phyloP scores from a whole-genome alignment of 2,888 invertebrate genomes.

The Archaeoteleia sp. region DNA sequence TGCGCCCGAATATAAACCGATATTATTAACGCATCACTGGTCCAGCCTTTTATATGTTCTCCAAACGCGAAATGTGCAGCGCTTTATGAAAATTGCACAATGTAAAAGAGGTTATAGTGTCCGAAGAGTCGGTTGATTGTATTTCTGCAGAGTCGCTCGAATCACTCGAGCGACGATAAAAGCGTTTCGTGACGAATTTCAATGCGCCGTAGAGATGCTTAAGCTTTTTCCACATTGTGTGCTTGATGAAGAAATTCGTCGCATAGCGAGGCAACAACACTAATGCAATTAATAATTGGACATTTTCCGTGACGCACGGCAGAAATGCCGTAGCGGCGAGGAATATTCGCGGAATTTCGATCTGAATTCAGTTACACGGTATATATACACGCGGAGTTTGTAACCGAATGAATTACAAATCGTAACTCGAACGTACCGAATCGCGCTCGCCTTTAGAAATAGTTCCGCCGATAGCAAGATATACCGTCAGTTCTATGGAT shows the following conservation, averaged over 20 bases:
- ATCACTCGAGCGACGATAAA: too few relatives aligned
- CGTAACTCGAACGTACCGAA: conserved; percentile 26
- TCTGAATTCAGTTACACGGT: conserved; percentile 13
- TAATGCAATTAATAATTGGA: conserved; percentile 24
- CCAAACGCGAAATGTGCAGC: too few relatives aligned
- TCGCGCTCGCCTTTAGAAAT: conserved; percentile 30
- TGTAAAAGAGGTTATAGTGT: too few relatives aligned
- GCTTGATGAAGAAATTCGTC: conserved; percentile 12
- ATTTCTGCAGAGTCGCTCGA: too few relatives aligned
- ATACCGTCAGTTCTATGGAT: conserved; percentile 25
- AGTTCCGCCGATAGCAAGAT: conserved; percentile 34
- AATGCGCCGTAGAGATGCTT: too few relatives aligned
- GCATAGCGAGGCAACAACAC: conserved; percentile 4
- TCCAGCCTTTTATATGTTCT: too few relatives aligned
- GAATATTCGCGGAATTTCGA: conserved; percentile 5
- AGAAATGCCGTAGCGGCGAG: background rate
- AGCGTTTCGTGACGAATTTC: background rate
- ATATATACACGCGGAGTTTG: conserved; percentile 32
- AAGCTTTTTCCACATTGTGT: background rate
- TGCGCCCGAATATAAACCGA: too few relatives aligned
- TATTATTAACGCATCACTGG: too few relatives aligned
- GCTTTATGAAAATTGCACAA: too few relatives aligned
- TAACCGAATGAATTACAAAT: conserved; percentile 39
- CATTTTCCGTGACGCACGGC: conserved; percentile 6
- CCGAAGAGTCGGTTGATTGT: too few relatives aligned